Conservation (phyloP, 1,140 invertebrate genomes). For the Microplitis mediator region DNA sequence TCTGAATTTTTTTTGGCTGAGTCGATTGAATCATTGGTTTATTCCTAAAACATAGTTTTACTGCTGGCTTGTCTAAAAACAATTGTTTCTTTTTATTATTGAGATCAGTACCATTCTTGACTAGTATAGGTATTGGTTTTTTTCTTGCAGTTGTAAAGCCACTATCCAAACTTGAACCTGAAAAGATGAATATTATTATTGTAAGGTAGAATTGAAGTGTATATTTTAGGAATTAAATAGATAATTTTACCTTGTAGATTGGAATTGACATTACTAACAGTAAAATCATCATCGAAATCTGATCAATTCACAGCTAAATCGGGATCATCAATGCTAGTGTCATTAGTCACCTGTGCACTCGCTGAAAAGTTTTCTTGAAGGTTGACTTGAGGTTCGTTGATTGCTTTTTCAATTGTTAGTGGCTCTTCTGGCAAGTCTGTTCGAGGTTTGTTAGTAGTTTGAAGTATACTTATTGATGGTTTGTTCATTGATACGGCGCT, state of each 20-base stretch:
- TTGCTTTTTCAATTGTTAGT: no score
- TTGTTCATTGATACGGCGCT: not conserved
- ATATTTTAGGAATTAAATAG: not conserved
- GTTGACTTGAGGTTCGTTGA: not conserved
- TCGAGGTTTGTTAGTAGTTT: not conserved
- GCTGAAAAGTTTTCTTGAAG: not conserved
- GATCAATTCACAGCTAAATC: not conserved
- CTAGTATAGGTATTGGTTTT: not conserved
- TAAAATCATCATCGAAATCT: not conserved
- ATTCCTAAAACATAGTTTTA: not conserved
- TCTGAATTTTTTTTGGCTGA: not conserved
- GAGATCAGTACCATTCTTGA: not conserved
- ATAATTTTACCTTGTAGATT: conserved; percentile 1
- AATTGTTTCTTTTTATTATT: not conserved
- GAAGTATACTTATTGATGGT: not conserved
- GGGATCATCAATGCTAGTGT: not conserved
- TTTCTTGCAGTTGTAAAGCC: conserved; percentile 8
- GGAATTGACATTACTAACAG: not conserved
- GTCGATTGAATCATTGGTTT: not conserved
- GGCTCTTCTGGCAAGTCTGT: not conserved
- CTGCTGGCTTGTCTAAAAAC: not conserved
- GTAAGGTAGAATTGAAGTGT: not conserved
- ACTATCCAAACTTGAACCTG: not conserved
- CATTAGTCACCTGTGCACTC: not conserved
- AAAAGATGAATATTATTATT: conserved; percentile 1